phyloP scores from a whole-genome alignment of 2,888 invertebrate genomes.

The Idaea straminata region DNA sequence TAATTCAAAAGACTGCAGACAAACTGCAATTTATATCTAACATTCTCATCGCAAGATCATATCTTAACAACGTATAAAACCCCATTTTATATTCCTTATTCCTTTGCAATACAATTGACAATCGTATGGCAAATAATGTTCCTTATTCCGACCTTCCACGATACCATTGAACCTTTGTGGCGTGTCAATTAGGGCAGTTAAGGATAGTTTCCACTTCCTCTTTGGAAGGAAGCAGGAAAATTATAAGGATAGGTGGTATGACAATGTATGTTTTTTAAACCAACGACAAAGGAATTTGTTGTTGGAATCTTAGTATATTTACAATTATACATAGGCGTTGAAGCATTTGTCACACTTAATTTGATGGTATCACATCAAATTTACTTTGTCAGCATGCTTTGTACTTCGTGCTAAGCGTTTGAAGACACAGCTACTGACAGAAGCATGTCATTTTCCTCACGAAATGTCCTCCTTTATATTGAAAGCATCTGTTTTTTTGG shows the following conservation, averaged over 20 bases:
- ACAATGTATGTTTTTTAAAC: conserved; percentile 2
- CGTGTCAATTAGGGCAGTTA: conserved; percentile 42
- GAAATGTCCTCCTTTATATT: too few relatives aligned
- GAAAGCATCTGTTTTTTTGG: too few relatives aligned
- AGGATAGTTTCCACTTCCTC: conserved; percentile 40
- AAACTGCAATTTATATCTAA: background rate
- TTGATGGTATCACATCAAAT: background rate
- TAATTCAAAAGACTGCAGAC: background rate
- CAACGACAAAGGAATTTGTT: background rate
- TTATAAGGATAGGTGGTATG: conserved; percentile 11
- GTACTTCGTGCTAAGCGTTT: too few relatives aligned
- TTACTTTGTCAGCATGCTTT: too few relatives aligned
- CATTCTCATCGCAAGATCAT: background rate
- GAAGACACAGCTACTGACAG: too few relatives aligned
- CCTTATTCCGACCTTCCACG: conserved; percentile 14
- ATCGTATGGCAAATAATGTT: background rate
- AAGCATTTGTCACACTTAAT: background rate
- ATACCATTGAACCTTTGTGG: conserved; percentile 35
- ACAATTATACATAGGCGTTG: background rate
- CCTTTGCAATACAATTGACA: background rate
- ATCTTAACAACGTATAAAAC: background rate
- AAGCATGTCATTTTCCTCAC: too few relatives aligned
- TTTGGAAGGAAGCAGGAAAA: conserved; percentile 37
- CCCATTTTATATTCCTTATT: background rate
- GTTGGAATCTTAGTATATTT: background rate